phyloP scores from a whole-genome alignment of 2,888 invertebrate genomes.

The Mythimna ferrago region DNA sequence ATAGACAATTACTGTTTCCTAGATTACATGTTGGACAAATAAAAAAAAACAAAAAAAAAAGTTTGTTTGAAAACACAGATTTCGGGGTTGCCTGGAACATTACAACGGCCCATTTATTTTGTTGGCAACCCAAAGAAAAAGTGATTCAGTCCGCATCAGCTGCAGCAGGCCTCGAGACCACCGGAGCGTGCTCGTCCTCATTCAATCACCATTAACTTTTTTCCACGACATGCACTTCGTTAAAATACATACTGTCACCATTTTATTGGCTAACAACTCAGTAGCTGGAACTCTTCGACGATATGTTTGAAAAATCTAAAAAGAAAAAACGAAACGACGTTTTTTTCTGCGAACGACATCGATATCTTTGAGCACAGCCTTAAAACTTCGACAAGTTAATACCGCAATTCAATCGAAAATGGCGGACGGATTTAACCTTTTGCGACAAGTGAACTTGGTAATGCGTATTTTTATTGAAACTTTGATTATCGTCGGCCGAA shows the following conservation, averaged over 20 bases:
- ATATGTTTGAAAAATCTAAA: conserved; percentile 34
- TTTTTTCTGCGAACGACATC: conserved; percentile 40
- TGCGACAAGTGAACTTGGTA: conserved; percentile 46
- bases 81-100: conserved; percentile 54
- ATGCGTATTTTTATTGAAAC: conserved; percentile 59
- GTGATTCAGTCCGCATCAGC: conserved; percentile 70
- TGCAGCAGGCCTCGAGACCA: conserved; percentile 68
- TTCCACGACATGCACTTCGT: conserved; percentile 67
- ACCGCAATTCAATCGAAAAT: conserved; percentile 51
- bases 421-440: conserved; percentile 54
- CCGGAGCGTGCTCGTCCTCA: conserved; percentile 74
- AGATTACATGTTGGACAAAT: conserved; percentile 22
- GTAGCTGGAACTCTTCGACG: conserved; percentile 38
- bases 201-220: conserved; percentile 78
- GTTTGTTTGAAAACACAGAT: conserved; percentile 34
- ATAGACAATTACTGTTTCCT: conserved; percentile 41
- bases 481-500: conserved; percentile 61
- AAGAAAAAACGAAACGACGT: conserved; percentile 2
- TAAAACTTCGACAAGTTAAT: conserved; percentile 58
- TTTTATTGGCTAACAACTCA: conserved; percentile 53
- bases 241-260: conserved; percentile 67
- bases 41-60: conserved; percentile 26
- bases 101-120: conserved; percentile 65
- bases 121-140: conserved; percentile 67
- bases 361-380: conserved; percentile 50